Conservation (phyloP, 2,888 invertebrate species). For the Unio pictorum region DNA sequence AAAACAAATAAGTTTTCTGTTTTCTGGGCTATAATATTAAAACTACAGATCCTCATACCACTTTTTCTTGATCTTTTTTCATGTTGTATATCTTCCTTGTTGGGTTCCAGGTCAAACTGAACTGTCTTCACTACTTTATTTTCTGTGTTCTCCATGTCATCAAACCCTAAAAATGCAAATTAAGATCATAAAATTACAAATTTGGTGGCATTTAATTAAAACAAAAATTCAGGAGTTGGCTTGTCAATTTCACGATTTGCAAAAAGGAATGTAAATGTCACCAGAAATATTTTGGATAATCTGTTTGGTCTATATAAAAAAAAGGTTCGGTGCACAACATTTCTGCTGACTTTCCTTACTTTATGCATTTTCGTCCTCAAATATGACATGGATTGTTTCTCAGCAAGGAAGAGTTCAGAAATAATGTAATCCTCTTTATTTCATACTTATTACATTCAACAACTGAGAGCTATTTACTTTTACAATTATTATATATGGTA, state of each 20-base stretch:
- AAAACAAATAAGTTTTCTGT: neutral
- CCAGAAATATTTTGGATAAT: neutral
- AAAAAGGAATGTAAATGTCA: neutral
- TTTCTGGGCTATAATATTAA: neutral
- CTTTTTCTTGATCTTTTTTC: slow-evolving; percentile 30
- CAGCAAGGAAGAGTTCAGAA: too few species aligned
- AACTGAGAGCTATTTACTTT: too few species aligned
- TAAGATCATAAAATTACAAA: too few species aligned
- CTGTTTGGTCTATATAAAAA: too few species aligned
- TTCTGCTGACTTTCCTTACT: too few species aligned
- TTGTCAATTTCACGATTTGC: slow-evolving; percentile 4
- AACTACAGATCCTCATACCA: slow-evolving; percentile 13
- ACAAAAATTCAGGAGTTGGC: too few species aligned
- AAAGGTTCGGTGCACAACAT: too few species aligned
- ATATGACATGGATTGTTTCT: too few species aligned
- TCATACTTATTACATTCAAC: too few species aligned
- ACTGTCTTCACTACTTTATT: slow-evolving; percentile 16
- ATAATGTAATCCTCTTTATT: too few species aligned
- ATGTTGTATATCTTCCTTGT: slow-evolving; percentile 19
- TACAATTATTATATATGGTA: too few species aligned
- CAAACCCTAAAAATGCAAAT: neutral
- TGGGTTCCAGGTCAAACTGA: slow-evolving; percentile 38
- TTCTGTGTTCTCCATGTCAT: neutral
- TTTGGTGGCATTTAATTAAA: neutral
- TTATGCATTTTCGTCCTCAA: too few species aligned